These are phyloP conservation scores for Protodeltote pygarga DNA, from an alignment of 2,888 invertebrate species.

Conservation along the genomic window DNA sequence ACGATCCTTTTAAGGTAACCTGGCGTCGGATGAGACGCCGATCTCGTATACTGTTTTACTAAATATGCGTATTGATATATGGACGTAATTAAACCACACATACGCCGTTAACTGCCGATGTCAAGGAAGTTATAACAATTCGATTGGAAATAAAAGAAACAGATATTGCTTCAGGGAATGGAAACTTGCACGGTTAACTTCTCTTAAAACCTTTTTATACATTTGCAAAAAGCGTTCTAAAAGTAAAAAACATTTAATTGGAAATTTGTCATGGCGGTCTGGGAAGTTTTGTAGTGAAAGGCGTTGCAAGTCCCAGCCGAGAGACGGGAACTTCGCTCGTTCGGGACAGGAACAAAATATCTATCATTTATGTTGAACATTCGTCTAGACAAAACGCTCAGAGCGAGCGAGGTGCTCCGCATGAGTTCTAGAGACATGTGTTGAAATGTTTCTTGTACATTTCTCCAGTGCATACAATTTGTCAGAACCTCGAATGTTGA, in stretches of 20 bases:
- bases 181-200: slow-evolving; percentile 24
- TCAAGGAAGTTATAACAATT: slow-evolving; percentile 41
- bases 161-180: slow-evolving; percentile 28
- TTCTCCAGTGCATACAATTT: slow-evolving; percentile 55
- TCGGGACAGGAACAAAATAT: slow-evolving; percentile 57
- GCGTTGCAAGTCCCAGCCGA: slow-evolving; percentile 45
- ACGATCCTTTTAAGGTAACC: slow-evolving; percentile 76
- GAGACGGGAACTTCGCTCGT: slow-evolving; percentile 20
- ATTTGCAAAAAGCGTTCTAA: slow-evolving; percentile 13
- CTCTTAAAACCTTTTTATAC: slow-evolving; percentile 29
- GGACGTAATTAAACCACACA: slow-evolving; percentile 57
- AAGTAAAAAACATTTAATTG: slow-evolving; percentile 51
- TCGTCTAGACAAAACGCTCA: slow-evolving; percentile 67
- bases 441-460: slow-evolving; percentile 48
- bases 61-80: slow-evolving; percentile 63
- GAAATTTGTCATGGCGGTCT: slow-evolving; percentile 58
- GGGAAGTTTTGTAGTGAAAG: slow-evolving; percentile 63
- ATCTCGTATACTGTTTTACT: slow-evolving; percentile 54
- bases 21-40: slow-evolving; percentile 61
- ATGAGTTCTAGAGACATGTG: slow-evolving; percentile 50
- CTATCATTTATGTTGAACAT: slow-evolving; percentile 60
- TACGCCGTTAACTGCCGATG: slow-evolving; percentile 45
- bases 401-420: slow-evolving; percentile 47
- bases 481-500: slow-evolving; percentile 48
- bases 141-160: slow-evolving; percentile 40